Conservation (phyloP, 1,140 invertebrate genomes). For the Dysdera silvatica region DNA sequence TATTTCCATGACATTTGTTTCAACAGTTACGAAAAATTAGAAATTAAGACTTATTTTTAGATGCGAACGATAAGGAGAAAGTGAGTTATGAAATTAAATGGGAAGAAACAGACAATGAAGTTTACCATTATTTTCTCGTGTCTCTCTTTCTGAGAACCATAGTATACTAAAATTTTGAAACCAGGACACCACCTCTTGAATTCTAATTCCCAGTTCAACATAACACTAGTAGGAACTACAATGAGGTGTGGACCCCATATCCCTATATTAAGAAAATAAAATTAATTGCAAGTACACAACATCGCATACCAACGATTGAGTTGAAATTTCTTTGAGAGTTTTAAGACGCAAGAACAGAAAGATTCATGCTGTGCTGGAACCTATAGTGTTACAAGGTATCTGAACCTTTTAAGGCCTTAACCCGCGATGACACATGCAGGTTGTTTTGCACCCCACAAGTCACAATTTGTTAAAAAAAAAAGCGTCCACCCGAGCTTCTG, state of each 20-base stretch:
- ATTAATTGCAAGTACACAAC: neutral
- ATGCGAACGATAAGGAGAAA: neutral
- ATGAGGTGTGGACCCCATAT: constrained; percentile 98
- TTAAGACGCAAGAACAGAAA: too few species aligned
- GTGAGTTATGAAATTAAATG: neutral
- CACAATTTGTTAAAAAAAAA: too few species aligned
- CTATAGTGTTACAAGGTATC: too few species aligned
- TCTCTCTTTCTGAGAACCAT: constrained; percentile 92
- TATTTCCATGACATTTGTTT: too few species aligned
- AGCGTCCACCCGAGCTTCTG: too few species aligned
- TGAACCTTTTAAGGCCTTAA: too few species aligned
- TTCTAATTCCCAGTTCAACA: constrained; percentile 99
- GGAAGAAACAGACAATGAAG: neutral
- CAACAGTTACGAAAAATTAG: neutral
- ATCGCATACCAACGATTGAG: neutral
- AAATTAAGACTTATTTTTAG: constrained; percentile 1
- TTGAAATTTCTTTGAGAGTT: too few species aligned
- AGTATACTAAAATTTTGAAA: constrained; percentile 98
- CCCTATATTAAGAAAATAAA: constrained; percentile 42
- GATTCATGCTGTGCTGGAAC: too few species aligned
- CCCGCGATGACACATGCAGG: too few species aligned
- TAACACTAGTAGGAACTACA: constrained; percentile 98
- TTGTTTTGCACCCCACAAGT: too few species aligned
- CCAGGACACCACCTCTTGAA: constrained; percentile 99
- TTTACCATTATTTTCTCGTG: constrained; percentile 76